Evolutionary conservation across 1,140 invertebrate genomes (phyloP).

Genomic region (Lordiphosa clarofinis): DNA sequence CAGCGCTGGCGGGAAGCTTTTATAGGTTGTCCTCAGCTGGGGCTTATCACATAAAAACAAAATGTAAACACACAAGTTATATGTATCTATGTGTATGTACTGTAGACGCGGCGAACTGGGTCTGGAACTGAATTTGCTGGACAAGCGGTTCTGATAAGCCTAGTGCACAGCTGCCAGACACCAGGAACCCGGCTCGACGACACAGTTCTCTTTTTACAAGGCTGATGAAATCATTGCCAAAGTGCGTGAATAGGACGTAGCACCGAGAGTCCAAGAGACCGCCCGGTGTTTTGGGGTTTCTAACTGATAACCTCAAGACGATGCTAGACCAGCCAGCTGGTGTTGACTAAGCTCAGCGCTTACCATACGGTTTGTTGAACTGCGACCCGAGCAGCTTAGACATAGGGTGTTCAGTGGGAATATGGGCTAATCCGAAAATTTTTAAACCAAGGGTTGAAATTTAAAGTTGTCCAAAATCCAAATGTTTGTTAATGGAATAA

Average conservation of each 20-base stretch:
- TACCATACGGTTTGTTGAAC: slow-evolving; percentile 4
- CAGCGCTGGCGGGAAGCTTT: slow-evolving; percentile 38
- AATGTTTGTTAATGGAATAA: too few species aligned
- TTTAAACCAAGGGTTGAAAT: too few species aligned
- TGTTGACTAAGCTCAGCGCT: slow-evolving; percentile 5
- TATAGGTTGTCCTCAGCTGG: slow-evolving; percentile 37
- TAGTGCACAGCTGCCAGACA: slow-evolving; percentile 32
- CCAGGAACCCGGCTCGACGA: slow-evolving; percentile 4
- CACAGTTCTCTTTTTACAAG: slow-evolving; percentile 24
- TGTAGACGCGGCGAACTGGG: slow-evolving; percentile 1
- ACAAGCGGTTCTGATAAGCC: slow-evolving; percentile 22
- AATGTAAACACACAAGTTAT: slow-evolving; percentile 25
- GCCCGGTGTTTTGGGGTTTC: slow-evolving; percentile 6
- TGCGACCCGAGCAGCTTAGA: not conserved
- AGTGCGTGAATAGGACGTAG: slow-evolving; percentile 18
- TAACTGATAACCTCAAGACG: slow-evolving; percentile 1
- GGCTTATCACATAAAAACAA: slow-evolving; percentile 50
- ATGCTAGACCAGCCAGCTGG: not conserved
- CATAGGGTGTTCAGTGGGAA: not conserved
- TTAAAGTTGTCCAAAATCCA: too few species aligned
- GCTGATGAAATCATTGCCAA: slow-evolving; percentile 41
- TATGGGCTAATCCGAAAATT: too few species aligned
- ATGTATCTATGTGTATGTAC: slow-evolving; percentile 9
- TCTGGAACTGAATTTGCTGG: slow-evolving; percentile 6
- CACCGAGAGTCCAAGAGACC: slow-evolving; percentile 4